Base-by-base conservation (phyloP, 2,888 invertebrate genomes). In the Steinernema hermaphroditum region DNA sequence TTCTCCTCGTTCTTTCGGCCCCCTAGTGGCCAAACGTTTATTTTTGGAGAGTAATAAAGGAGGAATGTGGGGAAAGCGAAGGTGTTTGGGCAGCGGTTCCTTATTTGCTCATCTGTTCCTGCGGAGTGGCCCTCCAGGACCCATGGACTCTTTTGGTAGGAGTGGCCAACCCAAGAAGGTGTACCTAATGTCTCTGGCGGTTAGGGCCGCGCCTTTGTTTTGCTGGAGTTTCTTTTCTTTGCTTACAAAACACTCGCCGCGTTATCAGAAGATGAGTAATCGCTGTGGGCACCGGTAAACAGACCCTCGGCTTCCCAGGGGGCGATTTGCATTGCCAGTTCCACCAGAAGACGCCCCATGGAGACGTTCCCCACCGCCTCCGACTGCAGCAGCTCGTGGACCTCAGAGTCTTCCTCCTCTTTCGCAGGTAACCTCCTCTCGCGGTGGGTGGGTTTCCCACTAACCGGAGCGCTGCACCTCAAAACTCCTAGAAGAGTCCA, bases 201-300 rank as follows among this genome's bases (percentile, higher is more conserved):
- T n/a, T n/a, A n/a, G n/a, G n/a, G n/a, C n/a, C n/a, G n/a, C n/a
- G n/a, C n/a, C n/a, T n/a, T n/a, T n/a, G n/a, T n/a, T n/a, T n/a
- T n/a, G n/a, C n/a, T n/a, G n/a, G n/a, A n/a, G n/a, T n/a, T n/a
- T n/a, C n/a, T n/a, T n/a, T n/a, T n/a, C n/a, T n/a, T n/a, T n/a
- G n/a, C 46, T 46, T 46, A 16, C 46, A 46, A 46, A 46, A 46
- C 46, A 46, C 22, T 4, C 46, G 19, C 50, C 24, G 46, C 46
- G 16, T 62, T 62, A 62, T 62, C 62, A 32, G 29, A 4, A 32
- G n/a, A 34, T 62, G 62, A 62, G 32, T 62, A 62, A 62, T 32
- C 62, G 32, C 32, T 1, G 62, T n/a, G 62, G 6, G 27, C 12
- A 32, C 22, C 62, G 62, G 29, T 24, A 24, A 29, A 32, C 32